Evolutionary conservation across 2,888 invertebrate species (phyloP).

Genomic region (Troides helena): DNA sequence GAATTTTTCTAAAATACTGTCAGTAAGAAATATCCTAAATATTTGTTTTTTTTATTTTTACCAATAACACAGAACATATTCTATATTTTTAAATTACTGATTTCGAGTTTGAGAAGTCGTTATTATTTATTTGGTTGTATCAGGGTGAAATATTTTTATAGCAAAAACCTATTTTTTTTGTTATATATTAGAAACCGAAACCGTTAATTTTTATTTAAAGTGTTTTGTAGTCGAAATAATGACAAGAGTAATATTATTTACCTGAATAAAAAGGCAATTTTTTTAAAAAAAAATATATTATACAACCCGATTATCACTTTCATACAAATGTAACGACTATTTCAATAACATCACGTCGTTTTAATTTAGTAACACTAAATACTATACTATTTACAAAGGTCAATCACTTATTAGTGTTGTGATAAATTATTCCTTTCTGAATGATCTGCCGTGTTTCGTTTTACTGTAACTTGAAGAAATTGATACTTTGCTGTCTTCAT

Average conservation of each 20-base stretch:
- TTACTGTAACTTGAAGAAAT: slow-evolving; percentile 77
- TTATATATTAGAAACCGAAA: too few species aligned
- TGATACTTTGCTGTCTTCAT: slow-evolving; percentile 64
- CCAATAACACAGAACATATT: too few species aligned
- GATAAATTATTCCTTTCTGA: slow-evolving; percentile 62
- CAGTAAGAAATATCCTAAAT: too few species aligned
- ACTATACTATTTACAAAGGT: slow-evolving; percentile 74
- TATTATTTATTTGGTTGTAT: background rate
- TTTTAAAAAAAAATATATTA: slow-evolving; percentile 63
- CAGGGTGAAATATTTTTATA: background rate
- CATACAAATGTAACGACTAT: slow-evolving; percentile 68
- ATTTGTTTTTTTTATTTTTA: too few species aligned
- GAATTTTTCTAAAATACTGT: too few species aligned
- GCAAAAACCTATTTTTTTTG: too few species aligned
- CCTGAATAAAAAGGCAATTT: slow-evolving; percentile 24
- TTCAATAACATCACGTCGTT: slow-evolving; percentile 62
- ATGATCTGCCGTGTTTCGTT: slow-evolving; percentile 74
- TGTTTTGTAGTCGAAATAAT: background rate
- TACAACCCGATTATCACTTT: slow-evolving; percentile 76
- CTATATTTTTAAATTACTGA: background rate
- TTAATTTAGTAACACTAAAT: slow-evolving; percentile 76
- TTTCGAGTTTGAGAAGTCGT: background rate
- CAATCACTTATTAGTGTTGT: slow-evolving; percentile 47
- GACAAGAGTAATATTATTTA: background rate
- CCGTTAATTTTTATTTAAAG: too few species aligned